Base-by-base conservation (phyloP, 2,797 vertebrate species). In the Vespertilio murinus region DNA sequence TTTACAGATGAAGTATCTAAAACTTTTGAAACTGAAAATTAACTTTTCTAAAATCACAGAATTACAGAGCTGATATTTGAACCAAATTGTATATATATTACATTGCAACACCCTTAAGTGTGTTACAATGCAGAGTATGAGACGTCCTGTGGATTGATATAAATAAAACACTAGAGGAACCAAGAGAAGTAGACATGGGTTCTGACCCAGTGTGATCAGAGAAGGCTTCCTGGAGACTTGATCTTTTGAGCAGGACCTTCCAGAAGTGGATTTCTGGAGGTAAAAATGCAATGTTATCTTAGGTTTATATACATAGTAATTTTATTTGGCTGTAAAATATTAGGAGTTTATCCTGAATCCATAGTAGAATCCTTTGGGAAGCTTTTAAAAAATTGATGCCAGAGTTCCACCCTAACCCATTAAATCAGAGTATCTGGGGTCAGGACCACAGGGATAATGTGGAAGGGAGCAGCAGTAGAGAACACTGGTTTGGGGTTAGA, bases 291-390 rank as follows among this genome's bases (percentile, higher is more conserved):
- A 40, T 22, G 7, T 70, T 75, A 77, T 59, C 30, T 17, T 71
- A 61, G 45, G 52, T 69, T 81, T 80, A 45, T 82, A 22, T 33
- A 45, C 91, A 75, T 42, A 33, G n/a, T 77, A 28, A 81, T 42
- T 13, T 94, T 74, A 56, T 90, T 49, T 90, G n/a, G n/a, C n/a
- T 84, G 16, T 83, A n/a, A 92, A 90, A 47, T 23, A 65, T 47
- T 47, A 49, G 22, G 52, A 35, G 23, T 40, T 78, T 30, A 5
- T 80, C 25, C 38, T 38, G 17, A 35, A 42, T 79, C 35, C 56
- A 25, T 42, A 42, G 42, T 5, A 38, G 30, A 38, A 33, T 52
- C n/a, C 25, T 45, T 35, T 69, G 40, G 38, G 18, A 69, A 52
- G 14, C 13, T 87, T 91, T 86, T 2, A 75, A 81, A 90, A 67